Evolutionary conservation across 1,140 invertebrate species (phyloP), one percentile per base, ranked within the genome.

Genomic region (Oedothorax gibbosus): DNA sequence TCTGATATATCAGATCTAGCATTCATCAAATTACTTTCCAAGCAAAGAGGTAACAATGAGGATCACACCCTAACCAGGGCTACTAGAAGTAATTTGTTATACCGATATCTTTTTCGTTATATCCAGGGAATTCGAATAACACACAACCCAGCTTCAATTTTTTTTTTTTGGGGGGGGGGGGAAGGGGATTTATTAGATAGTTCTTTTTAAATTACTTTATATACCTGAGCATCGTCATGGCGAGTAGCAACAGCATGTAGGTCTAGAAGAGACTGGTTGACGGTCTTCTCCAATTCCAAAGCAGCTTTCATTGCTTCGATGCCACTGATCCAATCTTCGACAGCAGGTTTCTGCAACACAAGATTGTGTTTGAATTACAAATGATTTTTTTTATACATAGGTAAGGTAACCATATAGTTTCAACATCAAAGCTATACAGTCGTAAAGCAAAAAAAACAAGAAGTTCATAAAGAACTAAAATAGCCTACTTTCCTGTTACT

Each of bases 221-320:
- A 85, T 82, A 90, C 88, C 83, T 91, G 90, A 64, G 89, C 76
- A 87, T 92, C 92, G 57, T 88, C 88, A 83, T 91, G 88, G 5
- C 87, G 86, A 18, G 83, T 87, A 21, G 90, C 91, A 68, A 91
- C 56, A 20, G 87, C 87, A 87, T 92, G 92, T 50, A 93, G 88
- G 73, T 91, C 89, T 10, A 92, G 87, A 53, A 93, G 87, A 15
- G 91, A 90, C 76, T 92, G 89, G 88, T 94, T 93, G 64, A 94
- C 93, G 84, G 88, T 90, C 88, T 93, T 93, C 89, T 94, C 93
- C 66, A 94, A 88, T 35, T 91, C 89, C 18, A 94, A 88, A 68
- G 93, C 92, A 64, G 90, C 89, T 86, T 92, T 87, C 90, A 94
- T 91, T 5, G 93, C 93, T 35, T 93, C 92, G 85, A 93, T 84